Percentiles rank a stretch among this genome's conserved stretches.
Conservation (phyloP, 2,888 invertebrate genomes). For the Rugalucina vietnamica region DNA sequence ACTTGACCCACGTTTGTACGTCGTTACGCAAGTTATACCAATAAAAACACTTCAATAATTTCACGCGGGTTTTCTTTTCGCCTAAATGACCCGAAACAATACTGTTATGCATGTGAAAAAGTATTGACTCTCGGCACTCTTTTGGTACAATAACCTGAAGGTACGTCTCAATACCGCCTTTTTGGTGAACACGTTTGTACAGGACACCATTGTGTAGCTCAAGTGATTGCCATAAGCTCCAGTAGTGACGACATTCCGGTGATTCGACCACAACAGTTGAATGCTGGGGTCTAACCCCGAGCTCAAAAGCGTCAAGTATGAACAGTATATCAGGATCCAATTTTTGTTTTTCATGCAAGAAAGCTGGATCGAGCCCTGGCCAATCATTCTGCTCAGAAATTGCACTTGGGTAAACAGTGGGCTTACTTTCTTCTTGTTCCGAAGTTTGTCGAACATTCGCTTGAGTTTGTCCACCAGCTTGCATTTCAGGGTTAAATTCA, state of each 20-base stretch:
- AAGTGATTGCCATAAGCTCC: not conserved
- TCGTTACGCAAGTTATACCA: slow-evolving; percentile 31
- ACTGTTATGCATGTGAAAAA: slow-evolving; percentile 16
- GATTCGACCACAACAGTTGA: not conserved
- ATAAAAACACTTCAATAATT: slow-evolving; percentile 22
- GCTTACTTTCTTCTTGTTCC: no score
- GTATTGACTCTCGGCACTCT: not conserved
- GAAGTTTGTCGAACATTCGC: no score
- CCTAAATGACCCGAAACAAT: slow-evolving; percentile 37
- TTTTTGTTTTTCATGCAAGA: not conserved
- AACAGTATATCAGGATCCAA: not conserved
- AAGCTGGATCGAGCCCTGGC: not conserved
- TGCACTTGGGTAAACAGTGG: no score
- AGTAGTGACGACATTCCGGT: not conserved
- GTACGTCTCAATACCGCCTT: not conserved
- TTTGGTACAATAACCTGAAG: not conserved
- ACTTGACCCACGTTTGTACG: not conserved
- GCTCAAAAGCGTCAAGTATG: not conserved
- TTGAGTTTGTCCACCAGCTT: no score
- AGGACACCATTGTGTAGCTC: not conserved
- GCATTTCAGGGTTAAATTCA: no score
- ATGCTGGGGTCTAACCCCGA: not conserved
- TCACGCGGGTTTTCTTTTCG: slow-evolving; percentile 23
- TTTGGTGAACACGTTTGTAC: not conserved
- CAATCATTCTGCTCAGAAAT: no score